A percentile compares a stretch with the other conserved stretches of the same genome.
These are phyloP conservation scores for Platycercus adscitus DNA, from an alignment of 2,113 vertebrate species.

Conservation along the genomic window DNA sequence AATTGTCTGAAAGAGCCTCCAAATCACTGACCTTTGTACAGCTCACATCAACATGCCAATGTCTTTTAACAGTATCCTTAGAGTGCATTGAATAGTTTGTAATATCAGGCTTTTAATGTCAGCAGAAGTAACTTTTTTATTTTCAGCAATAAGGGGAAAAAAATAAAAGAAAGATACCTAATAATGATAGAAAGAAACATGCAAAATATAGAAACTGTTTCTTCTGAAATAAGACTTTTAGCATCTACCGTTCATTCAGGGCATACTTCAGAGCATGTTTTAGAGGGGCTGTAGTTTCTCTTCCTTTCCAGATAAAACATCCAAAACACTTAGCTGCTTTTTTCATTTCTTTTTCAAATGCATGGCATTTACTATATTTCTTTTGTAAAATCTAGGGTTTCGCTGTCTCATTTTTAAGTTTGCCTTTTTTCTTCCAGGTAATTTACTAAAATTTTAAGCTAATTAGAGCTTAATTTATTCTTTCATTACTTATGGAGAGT, in stretches of 20 bases:
- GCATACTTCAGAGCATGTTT: background rate
- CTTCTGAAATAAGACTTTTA: background rate
- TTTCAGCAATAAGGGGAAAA: slow-evolving; percentile 32
- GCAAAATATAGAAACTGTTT: background rate
- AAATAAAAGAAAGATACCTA: slow-evolving; percentile 10
- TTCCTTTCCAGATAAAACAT: background rate
- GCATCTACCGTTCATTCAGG: background rate
- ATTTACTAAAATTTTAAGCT: background rate
- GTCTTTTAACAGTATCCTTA: slow-evolving; percentile 89
- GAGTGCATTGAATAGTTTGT: slow-evolving; percentile 85
- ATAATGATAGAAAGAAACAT: background rate
- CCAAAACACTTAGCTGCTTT: background rate
- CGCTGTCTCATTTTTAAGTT: background rate
- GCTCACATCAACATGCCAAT: slow-evolving; percentile 91
- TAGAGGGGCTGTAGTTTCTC: background rate
- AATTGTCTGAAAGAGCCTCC: slow-evolving; percentile 90
- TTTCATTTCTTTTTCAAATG: background rate
- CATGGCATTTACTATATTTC: background rate
- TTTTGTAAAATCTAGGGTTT: background rate
- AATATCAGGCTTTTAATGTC: slow-evolving; percentile 79
- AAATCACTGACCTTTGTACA: slow-evolving; percentile 98
- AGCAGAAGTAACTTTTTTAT: slow-evolving; percentile 64
- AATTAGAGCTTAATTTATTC: background rate
- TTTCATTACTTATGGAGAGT: background rate
- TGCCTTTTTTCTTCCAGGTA: background rate